A percentile compares a stretch with the other conserved stretches of the same genome.
These are phyloP conservation scores for Cariama cristata DNA, from an alignment of 2,113 vertebrate genomes.

Conservation along the genomic window DNA sequence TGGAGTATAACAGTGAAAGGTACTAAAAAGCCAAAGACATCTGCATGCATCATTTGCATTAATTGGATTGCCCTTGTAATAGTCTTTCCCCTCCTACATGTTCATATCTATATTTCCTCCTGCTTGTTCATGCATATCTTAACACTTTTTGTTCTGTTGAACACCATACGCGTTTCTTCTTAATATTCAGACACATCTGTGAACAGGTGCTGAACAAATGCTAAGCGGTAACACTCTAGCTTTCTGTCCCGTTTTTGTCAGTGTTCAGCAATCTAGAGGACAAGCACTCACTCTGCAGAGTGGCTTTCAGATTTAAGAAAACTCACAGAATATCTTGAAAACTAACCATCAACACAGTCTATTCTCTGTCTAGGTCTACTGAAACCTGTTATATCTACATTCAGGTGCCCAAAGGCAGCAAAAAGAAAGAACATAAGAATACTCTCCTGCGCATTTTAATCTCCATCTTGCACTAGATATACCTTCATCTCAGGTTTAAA, in stretches of 20 bases:
- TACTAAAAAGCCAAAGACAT: constrained; percentile 18
- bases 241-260: not conserved
- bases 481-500: not conserved
- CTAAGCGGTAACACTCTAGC: not conserved
- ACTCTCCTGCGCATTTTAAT: not conserved
- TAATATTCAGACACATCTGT: not conserved
- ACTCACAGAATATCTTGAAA: not conserved
- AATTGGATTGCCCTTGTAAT: constrained; percentile 48
- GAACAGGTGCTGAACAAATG: not conserved
- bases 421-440: not conserved
- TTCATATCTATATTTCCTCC: constrained; percentile 17
- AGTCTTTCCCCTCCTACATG: not conserved
- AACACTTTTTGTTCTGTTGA: constrained; percentile 5
- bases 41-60: constrained; percentile 55
- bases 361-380: not conserved
- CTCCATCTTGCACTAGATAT: not conserved
- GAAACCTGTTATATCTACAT: not conserved
- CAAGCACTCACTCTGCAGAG: not conserved
- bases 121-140: constrained; percentile 22
- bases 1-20: not conserved
- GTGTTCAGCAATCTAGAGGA: not conserved
- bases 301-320: not conserved
- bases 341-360: not conserved
- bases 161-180: not conserved
- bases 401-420: not conserved